phyloP scores from a whole-genome alignment of 1,140 invertebrate species.

The Babylonia areolata region DNA sequence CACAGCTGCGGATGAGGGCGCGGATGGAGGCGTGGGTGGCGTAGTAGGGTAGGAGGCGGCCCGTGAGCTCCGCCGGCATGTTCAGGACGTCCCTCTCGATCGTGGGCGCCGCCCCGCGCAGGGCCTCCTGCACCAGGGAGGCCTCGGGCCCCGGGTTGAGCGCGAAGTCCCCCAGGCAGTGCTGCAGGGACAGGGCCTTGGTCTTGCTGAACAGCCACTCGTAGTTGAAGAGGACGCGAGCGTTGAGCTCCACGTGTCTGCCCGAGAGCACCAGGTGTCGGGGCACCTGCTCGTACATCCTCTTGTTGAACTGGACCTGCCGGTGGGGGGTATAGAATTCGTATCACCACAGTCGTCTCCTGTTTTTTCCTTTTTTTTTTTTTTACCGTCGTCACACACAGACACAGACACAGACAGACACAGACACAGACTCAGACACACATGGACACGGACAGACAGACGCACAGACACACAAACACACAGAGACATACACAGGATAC shows the following conservation, averaged over 20 bases:
- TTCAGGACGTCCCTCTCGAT: slow-evolving; percentile 68
- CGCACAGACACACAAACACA: too few species aligned
- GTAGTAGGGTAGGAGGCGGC: slow-evolving; percentile 70
- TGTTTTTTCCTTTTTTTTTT: too few species aligned
- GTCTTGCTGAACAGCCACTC: slow-evolving; percentile 73
- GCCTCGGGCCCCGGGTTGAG: slow-evolving; percentile 67
- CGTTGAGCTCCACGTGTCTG: slow-evolving; percentile 65
- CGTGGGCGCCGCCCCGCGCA: slow-evolving; percentile 57
- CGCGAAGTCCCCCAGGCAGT: slow-evolving; percentile 68
- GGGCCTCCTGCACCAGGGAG: slow-evolving; percentile 62
- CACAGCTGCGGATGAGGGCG: slow-evolving; percentile 68
- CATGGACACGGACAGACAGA: too few species aligned
- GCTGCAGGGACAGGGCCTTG: slow-evolving; percentile 68
- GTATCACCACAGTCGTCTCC: background rate
- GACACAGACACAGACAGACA: too few species aligned
- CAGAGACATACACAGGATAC: too few species aligned
- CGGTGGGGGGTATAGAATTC: too few species aligned
- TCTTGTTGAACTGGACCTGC: slow-evolving; percentile 61
- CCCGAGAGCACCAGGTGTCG: slow-evolving; percentile 65
- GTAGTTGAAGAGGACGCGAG: slow-evolving; percentile 70
- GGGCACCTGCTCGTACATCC: slow-evolving; percentile 72
- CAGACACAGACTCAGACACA: too few species aligned
- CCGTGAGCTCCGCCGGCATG: slow-evolving; percentile 65
- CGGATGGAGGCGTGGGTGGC: slow-evolving; percentile 63
- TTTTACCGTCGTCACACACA: too few species aligned